phyloP scores from a whole-genome alignment of 2,113 vertebrate species.

The Hiodon tergisus region DNA sequence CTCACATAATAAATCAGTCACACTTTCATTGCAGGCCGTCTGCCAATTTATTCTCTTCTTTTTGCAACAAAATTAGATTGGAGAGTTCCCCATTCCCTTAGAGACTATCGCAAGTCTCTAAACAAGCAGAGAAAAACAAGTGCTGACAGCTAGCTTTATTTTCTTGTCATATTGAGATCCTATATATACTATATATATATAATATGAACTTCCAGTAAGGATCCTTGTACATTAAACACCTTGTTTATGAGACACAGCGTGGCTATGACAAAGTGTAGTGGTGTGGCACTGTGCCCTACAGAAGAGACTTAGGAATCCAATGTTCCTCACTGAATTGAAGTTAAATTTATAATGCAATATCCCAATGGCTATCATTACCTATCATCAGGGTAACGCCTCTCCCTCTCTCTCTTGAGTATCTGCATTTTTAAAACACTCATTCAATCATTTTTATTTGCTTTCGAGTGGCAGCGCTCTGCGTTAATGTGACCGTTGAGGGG shows the following conservation, averaged over 20 bases:
- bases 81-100: slow-evolving; percentile 27
- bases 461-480: no score
- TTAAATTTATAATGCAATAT: not conserved
- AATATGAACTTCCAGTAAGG: not conserved
- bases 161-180: slow-evolving; percentile 30
- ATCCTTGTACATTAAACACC: not conserved
- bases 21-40: slow-evolving; percentile 9
- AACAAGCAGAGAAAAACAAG: not conserved
- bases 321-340: not conserved
- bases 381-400: no score
- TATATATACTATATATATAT: not conserved
- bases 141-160: slow-evolving; percentile 21
- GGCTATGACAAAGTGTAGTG: not conserved
- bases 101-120: not conserved
- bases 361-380: not conserved
- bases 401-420: no score
- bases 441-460: not conserved
- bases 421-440: not conserved
- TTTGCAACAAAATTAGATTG: slow-evolving; percentile 34
- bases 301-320: not conserved
- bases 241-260: not conserved
- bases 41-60: slow-evolving; percentile 12
- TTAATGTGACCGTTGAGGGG: no score
- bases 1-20: not conserved
- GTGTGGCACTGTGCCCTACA: not conserved